Evolutionary conservation across 2,888 invertebrate species (phyloP).

Genomic region (Netelia inedita): DNA sequence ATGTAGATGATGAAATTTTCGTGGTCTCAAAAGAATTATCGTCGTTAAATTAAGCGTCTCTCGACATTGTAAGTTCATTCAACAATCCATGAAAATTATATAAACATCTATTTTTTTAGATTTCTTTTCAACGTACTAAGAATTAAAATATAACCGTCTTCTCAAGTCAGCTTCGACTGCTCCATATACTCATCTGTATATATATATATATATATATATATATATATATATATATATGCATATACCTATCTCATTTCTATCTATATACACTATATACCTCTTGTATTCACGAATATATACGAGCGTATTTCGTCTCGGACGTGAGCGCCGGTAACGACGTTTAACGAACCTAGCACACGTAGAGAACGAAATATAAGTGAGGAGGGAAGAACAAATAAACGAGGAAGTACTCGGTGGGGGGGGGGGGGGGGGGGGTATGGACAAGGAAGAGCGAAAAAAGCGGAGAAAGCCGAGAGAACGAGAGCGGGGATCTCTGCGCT

Average conservation of each 20-base stretch:
- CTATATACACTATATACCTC: not conserved
- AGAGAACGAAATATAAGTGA: conserved; percentile 51
- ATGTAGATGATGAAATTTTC: too few species aligned
- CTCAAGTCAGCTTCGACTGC: too few species aligned
- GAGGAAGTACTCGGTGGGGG: not conserved
- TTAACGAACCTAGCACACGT: conserved; percentile 64
- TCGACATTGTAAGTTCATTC: too few species aligned
- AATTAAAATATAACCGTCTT: too few species aligned
- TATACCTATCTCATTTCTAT: not conserved
- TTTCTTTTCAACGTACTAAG: too few species aligned
- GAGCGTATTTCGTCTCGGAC: conserved; percentile 42
- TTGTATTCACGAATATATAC: conserved; percentile 41
- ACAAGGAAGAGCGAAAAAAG: conserved; percentile 9
- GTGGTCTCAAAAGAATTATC: too few species aligned
- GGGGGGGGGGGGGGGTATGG: conserved; percentile 1
- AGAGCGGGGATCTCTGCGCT: conserved; percentile 16
- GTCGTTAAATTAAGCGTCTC: too few species aligned
- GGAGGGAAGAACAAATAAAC: conserved; percentile 38
- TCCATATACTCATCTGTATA: not conserved
- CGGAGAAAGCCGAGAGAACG: conserved; percentile 12
- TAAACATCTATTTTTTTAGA: too few species aligned
- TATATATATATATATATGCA: not conserved
- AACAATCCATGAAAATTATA: too few species aligned
- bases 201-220: too few species aligned
- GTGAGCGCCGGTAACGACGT: conserved; percentile 61